Evolutionary conservation across 2,113 vertebrate species (phyloP), one percentile per base, ranked within the genome.

Genomic region (Stegostoma tigrinum): DNA sequence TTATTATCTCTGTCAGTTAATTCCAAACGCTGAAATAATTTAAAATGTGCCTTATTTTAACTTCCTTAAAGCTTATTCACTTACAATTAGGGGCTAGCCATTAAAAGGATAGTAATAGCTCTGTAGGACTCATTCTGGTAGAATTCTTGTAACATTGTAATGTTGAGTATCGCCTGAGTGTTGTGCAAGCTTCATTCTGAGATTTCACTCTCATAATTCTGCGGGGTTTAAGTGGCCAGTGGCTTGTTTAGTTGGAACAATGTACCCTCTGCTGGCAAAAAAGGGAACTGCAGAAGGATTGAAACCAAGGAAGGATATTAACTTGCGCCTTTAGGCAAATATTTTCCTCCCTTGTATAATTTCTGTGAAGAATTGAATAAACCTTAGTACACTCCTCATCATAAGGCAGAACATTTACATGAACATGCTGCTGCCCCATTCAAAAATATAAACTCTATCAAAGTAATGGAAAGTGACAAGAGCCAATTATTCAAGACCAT

Each of bases 221-320:
- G 30, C 12, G n/a, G 68, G 24, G 42, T 27, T 48, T 30, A 14
- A 48, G 27, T 27, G 34, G 12, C 24, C 27, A 95, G 3, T 27
- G 94, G 27, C 24, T 5, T 12, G 23, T 75, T 48, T 48, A 75
- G 45, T 52, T 95, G 94, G 72, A 48, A 48, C 27, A 30, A 75
- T 95, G 5, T 75, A 52, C 94, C 68, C 94, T 95, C 94, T 95
- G 94, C 94, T 95, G 94, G 68, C 94, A 52, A 72, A 30, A 48
- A 34, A 48, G 30, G 38, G 68, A 72, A 94, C 14, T 70, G 23
- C 67, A 27, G 72, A 70, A 17, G 15, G 48, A n/a, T 61, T 27
- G 34, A 61, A 90, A 90, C 87, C 48, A 17, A 90, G 17, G 21
- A 27, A 90, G 87, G 0, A 17, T 34, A 14, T 61, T 90, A 61